Conservation (phyloP, 2,113 vertebrate species). For the Ornithorhynchus anatinus region DNA sequence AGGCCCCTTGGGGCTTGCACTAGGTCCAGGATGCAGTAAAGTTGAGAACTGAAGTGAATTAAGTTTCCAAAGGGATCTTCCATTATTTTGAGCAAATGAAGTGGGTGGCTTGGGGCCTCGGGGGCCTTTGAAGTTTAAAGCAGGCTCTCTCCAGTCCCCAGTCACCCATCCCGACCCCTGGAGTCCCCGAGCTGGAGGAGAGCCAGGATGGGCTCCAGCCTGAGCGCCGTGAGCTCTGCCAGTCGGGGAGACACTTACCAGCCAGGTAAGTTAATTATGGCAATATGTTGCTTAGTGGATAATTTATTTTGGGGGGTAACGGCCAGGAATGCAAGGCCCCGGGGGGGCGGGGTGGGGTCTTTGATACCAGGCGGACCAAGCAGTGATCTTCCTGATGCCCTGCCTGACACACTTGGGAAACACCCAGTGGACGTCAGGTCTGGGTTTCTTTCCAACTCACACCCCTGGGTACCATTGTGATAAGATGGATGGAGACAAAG, state of each 20-base stretch:
- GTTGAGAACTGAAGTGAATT: conserved; percentile 72
- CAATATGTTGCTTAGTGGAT: conserved; percentile 76
- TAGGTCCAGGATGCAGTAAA: conserved; percentile 94
- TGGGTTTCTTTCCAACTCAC: conserved; percentile 65
- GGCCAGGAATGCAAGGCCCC: conserved; percentile 78
- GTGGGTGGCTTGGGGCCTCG: conserved; percentile 69
- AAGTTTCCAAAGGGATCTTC: conserved; percentile 78
- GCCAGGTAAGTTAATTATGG: conserved; percentile 72
- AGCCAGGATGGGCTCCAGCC: conserved; percentile 23
- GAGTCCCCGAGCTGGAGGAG: conserved; percentile 62
- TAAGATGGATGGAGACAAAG: conserved; percentile 56
- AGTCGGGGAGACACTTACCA: conserved; percentile 67
- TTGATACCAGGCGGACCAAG: conserved; percentile 73
- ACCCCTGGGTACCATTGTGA: conserved; percentile 71
- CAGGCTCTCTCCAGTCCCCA: conserved; percentile 63
- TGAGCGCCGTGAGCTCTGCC: conserved; percentile 63
- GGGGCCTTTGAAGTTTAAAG: conserved; percentile 71
- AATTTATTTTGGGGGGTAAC: conserved; percentile 78
- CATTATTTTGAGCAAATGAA: conserved; percentile 68
- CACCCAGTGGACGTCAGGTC: conserved; percentile 60
- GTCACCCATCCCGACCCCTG: too few species aligned
- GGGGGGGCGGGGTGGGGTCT: conserved; percentile 68
- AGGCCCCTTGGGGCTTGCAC: conserved; percentile 96
- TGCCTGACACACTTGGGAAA: conserved; percentile 60
- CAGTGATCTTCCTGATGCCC: conserved; percentile 67